phyloP scores from a whole-genome alignment of 2,888 invertebrate species.

The Meteorus cinctellus region DNA sequence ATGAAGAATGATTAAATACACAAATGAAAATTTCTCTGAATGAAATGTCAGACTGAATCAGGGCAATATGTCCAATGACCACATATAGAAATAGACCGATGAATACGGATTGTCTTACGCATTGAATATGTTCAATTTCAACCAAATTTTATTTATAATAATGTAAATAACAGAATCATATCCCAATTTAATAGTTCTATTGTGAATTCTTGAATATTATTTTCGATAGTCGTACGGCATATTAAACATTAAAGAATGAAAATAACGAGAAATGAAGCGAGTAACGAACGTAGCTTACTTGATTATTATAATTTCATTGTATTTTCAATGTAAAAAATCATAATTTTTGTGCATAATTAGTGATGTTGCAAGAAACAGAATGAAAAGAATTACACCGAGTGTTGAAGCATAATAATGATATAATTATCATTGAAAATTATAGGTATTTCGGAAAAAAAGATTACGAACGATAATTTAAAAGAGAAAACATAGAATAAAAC shows the following conservation, averaged over 20 bases:
- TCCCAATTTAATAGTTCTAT: slow-evolving; percentile 12
- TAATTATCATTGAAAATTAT: slow-evolving; percentile 47
- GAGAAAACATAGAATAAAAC: slow-evolving; percentile 32
- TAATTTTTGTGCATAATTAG: slow-evolving; percentile 48
- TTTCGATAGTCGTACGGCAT: slow-evolving; percentile 23
- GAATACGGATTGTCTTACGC: slow-evolving; percentile 6
- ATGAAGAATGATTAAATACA: slow-evolving; percentile 5
- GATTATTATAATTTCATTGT: slow-evolving; percentile 35
- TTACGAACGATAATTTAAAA: slow-evolving; percentile 24
- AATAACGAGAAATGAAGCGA: slow-evolving; percentile 11
- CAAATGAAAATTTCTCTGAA: slow-evolving; percentile 17
- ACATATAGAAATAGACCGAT: slow-evolving; percentile 20
- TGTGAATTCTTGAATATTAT: slow-evolving; percentile 19
- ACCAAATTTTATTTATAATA: slow-evolving; percentile 37
- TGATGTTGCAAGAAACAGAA: slow-evolving; percentile 38
- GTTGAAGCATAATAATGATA: slow-evolving; percentile 51
- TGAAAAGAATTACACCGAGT: slow-evolving; percentile 47
- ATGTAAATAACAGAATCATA: slow-evolving; percentile 41
- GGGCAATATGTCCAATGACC: slow-evolving; percentile 34
- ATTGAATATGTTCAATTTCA: slow-evolving; percentile 29
- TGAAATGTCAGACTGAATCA: slow-evolving; percentile 37
- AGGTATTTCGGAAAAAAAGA: slow-evolving; percentile 43
- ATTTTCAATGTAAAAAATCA: slow-evolving; percentile 46
- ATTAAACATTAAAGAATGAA: background rate
- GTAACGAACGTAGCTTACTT: slow-evolving; percentile 3